Evolutionary conservation across 2,888 invertebrate species (phyloP).

Genomic region (Dinocampus coccinellae): DNA sequence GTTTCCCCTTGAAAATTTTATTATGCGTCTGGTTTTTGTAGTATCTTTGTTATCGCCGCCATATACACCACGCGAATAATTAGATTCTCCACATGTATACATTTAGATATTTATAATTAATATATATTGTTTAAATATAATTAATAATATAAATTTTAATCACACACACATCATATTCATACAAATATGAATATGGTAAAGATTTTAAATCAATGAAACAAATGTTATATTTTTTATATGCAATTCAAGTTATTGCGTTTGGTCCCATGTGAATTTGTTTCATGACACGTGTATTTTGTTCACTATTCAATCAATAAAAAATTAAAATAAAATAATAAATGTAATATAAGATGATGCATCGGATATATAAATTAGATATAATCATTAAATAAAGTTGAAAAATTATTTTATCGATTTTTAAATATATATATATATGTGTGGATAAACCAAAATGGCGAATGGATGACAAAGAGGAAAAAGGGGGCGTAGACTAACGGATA

Average conservation of each 20-base stretch:
- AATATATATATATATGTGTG: background rate
- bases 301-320: background rate
- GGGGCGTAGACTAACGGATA: background rate
- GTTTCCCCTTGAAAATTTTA: slow-evolving; percentile 59
- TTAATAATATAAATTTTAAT: too few species aligned
- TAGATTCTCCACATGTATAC: background rate
- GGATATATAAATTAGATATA: background rate
- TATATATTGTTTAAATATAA: background rate
- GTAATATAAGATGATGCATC: background rate
- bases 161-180: too few species aligned
- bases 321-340: slow-evolving; percentile 4
- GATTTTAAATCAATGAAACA: too few species aligned
- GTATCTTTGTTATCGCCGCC: slow-evolving; percentile 2
- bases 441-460: background rate
- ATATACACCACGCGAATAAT: background rate
- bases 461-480: background rate
- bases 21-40: slow-evolving; percentile 26
- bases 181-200: too few species aligned
- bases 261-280: background rate
- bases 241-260: too few species aligned
- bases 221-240: too few species aligned
- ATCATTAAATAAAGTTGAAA: background rate
- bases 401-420: background rate
- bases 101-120: background rate
- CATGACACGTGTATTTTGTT: background rate